phyloP scores from a whole-genome alignment of 2,888 invertebrate genomes.

The Spodoptera littoralis region DNA sequence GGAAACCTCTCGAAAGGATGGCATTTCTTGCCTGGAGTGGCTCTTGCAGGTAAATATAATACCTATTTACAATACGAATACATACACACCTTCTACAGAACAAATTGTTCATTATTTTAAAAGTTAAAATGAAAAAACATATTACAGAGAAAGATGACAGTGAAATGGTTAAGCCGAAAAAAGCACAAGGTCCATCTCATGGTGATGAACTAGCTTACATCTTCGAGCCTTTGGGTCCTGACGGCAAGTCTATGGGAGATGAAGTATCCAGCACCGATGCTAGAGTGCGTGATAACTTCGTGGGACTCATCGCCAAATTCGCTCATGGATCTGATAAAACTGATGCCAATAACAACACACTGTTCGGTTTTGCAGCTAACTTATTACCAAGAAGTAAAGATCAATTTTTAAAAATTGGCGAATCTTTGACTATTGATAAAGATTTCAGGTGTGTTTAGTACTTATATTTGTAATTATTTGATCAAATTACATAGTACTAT shows the following conservation, averaged over 20 bases:
- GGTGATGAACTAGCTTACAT: conserved; percentile 93
- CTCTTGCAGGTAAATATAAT: conserved; percentile 85
- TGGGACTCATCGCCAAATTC: conserved; percentile 91
- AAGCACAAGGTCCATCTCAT: conserved; percentile 87
- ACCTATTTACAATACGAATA: background rate
- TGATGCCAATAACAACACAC: conserved; percentile 46
- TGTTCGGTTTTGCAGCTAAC: conserved; percentile 61
- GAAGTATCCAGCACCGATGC: conserved; percentile 87
- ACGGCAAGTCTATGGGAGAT: conserved; percentile 87
- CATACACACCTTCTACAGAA: too few relatives aligned
- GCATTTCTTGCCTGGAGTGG: conserved; percentile 90
- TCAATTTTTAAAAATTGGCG: conserved; percentile 75
- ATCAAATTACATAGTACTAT: too few relatives aligned
- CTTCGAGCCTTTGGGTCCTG: conserved; percentile 90
- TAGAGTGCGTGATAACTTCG: conserved; percentile 90
- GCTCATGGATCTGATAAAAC: conserved; percentile 79
- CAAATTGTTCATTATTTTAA: too few relatives aligned
- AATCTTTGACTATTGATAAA: conserved; percentile 72
- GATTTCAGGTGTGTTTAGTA: conserved; percentile 73
- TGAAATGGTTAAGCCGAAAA: conserved; percentile 48
- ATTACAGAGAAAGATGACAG: conserved; percentile 56
- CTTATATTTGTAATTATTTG: too few relatives aligned
- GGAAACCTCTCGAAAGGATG: conserved; percentile 90
- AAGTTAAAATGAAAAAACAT: background rate
- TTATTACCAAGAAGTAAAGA: conserved; percentile 72